Base-by-base conservation (phyloP, 2,888 invertebrate species). In the Aphidius colemani region DNA sequence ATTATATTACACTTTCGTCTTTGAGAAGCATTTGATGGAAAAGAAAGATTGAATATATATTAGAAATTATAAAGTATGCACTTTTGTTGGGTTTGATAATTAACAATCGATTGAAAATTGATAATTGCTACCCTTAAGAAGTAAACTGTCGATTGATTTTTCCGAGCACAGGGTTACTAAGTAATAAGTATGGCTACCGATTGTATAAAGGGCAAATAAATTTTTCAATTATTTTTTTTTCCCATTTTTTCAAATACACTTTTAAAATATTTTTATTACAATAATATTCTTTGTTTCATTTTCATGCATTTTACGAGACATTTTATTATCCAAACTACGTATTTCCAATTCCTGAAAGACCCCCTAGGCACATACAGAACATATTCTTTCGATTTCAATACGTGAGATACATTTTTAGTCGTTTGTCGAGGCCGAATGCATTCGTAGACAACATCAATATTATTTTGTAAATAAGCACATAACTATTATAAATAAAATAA, bases 321-420 rank as follows among this genome's bases (percentile, higher is more conserved):
- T 79, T 80, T 78, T 75, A 74, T 74, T 73, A 74, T 72, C 72
- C 70, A 70, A 71, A 70, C 73, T 71, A 74, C 73, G 72, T 74
- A 79, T 79, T 79, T 79, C 77, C 78, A 79, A 80, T 79, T 79
- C 79, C 79, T 78, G 78, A 78, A 78, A 75, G 78, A 78, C 74
- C 73, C 69, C 70, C 46, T 18, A 11, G 46, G 48, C 55, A 60
- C 30, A 51, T 18, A 39, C 40, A 11, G 41, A 7, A 30, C 10
- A 60, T 59, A 49, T 49, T 39, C 50, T 11, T 30, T 10, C 39
- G 11, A n/a, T 40, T 11, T 53, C 53, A 40, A 53, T 53, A 53
- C 53, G 53, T 53, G 53, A 53, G 53, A n/a, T 7, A 53, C 41
- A 53, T 51, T 39, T 40, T 51, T 40, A 40, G 10, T 30, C 30